Evolutionary conservation across 1,140 invertebrate species (phyloP).

Genomic region (Temnothorax curvispinosus): DNA sequence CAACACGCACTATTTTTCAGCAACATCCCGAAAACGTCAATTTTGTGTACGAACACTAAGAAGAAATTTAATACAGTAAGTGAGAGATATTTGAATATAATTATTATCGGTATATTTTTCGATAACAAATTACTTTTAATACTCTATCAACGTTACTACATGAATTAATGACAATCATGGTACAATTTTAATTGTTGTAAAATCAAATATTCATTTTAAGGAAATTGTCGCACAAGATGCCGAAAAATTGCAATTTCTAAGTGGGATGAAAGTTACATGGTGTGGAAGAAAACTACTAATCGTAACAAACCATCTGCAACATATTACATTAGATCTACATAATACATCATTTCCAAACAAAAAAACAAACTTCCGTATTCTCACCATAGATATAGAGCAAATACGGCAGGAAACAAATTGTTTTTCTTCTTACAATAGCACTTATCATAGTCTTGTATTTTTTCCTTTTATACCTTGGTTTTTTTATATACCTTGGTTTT

Average conservation of each 20-base stretch:
- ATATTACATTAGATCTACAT: no score
- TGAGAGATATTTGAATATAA: neutral
- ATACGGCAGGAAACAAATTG: neutral
- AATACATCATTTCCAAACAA: neutral
- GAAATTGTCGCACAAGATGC: neutral
- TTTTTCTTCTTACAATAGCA: neutral
- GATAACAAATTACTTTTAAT: neutral
- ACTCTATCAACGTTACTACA: neutral
- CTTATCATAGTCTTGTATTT: neutral
- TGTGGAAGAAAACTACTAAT: neutral
- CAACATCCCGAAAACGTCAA: neutral
- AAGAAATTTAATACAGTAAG: neutral
- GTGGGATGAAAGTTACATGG: neutral
- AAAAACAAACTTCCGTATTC: neutral
- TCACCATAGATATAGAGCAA: neutral
- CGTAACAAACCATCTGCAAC: neutral
- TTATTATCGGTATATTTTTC: neutral
- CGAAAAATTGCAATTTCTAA: neutral
- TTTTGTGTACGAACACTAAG: neutral
- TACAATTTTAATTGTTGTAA: neutral
- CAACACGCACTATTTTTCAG: neutral
- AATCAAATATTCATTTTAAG: neutral
- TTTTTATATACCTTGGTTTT: no score
- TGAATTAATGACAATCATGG: neutral
- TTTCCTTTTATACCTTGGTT: neutral